Percentiles rank a stretch among this genome's conserved stretches.
phyloP scores from a whole-genome alignment of 2,113 vertebrate genomes.

The Aplodontia rufa region DNA sequence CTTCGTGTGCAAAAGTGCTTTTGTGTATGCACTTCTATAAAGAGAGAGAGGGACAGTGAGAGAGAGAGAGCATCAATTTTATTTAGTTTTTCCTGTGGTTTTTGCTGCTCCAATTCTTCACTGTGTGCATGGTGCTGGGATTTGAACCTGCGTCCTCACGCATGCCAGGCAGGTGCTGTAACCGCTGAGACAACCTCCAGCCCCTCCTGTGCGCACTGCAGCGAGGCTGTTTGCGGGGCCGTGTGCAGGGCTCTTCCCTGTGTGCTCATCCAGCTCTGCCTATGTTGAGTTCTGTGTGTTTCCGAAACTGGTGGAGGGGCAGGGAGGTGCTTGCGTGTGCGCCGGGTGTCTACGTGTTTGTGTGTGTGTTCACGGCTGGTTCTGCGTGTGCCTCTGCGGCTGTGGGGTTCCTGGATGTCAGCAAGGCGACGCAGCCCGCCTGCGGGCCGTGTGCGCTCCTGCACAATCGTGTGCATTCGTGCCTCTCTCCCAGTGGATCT shows the following conservation, averaged over 20 bases:
- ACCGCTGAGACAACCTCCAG: no score
- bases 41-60: no score
- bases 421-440: neutral
- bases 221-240: neutral
- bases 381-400: neutral
- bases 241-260: neutral
- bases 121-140: no score
- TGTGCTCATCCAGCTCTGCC: neutral
- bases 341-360: neutral
- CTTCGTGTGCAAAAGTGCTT: neutral
- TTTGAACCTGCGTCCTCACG: no score
- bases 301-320: neutral
- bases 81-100: no score
- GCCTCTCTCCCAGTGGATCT: neutral
- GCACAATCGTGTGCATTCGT: neutral
- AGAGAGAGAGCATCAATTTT: no score
- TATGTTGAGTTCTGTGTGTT: neutral
- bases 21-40: accelerated
- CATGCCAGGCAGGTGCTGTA: no score
- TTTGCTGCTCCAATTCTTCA: no score
- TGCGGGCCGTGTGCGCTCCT: neutral
- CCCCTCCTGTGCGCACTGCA: neutral
- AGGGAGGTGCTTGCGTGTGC: neutral
- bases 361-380: neutral
- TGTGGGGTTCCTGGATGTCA: neutral